Evolutionary conservation across 2,888 invertebrate species (phyloP).

Genomic region (Phengaris alcon): DNA sequence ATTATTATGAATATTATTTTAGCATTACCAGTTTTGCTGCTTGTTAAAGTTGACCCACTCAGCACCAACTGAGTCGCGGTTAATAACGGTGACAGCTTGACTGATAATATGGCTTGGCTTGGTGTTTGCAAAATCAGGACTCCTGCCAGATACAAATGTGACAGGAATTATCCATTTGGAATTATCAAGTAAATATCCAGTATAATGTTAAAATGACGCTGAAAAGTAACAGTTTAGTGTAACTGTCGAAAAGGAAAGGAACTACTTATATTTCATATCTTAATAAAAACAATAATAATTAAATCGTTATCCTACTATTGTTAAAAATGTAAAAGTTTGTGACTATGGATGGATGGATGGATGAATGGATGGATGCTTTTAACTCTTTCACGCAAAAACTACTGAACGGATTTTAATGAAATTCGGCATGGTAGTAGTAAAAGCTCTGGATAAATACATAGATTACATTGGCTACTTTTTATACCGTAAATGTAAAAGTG

Average conservation of each 20-base stretch:
- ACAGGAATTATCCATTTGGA: slow-evolving; percentile 68
- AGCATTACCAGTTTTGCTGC: slow-evolving; percentile 77
- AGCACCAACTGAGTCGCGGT: slow-evolving; percentile 55
- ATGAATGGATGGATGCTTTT: no score
- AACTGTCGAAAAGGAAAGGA: background rate
- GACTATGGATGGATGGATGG: no score
- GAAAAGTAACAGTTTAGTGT: slow-evolving; percentile 33
- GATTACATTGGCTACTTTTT: no score
- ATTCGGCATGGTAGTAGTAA: no score
- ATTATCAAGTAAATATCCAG: slow-evolving; percentile 50
- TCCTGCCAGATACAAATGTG: slow-evolving; percentile 61
- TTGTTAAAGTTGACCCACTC: slow-evolving; percentile 82
- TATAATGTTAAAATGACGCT: slow-evolving; percentile 75
- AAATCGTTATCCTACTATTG: no score
- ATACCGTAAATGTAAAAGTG: no score
- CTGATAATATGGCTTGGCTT: slow-evolving; percentile 64
- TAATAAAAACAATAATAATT: no score
- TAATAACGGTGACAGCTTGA: slow-evolving; percentile 51
- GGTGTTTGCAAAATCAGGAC: slow-evolving; percentile 63
- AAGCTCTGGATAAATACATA: no score
- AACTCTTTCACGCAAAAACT: no score
- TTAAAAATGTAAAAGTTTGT: no score
- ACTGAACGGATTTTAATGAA: no score
- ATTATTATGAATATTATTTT: background rate
- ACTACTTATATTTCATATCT: no score